These are phyloP conservation scores for Machaerirhynchus nigripectus DNA, from an alignment of 2,113 vertebrate genomes.

Conservation along the genomic window DNA sequence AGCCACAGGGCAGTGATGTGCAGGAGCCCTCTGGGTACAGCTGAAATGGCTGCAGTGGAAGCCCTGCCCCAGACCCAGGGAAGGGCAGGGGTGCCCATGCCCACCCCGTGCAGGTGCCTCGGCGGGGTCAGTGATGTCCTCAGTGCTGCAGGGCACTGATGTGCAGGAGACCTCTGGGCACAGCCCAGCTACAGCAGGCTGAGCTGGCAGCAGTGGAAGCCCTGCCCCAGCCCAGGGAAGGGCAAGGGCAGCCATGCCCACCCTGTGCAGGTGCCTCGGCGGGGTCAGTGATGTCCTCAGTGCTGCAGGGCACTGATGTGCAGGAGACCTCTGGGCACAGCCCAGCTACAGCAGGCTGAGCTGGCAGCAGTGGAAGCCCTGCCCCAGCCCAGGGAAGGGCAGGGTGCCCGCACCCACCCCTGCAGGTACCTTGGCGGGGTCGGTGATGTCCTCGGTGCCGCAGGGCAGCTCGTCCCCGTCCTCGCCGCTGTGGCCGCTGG, in stretches of 20 bases:
- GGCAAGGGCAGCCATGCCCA: not conserved
- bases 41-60: not conserved
- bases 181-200: not conserved
- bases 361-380: not conserved
- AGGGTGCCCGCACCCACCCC: not conserved
- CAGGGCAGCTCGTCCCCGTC: conserved; percentile 86
- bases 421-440: conserved; percentile 86
- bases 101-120: conserved; percentile 55
- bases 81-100: not conserved
- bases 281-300: not conserved
- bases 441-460: conserved; percentile 90
- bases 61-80: not conserved
- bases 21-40: not conserved
- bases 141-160: conserved; percentile 79
- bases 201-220: not conserved
- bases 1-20: fast-evolving
- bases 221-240: not conserved
- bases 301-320: not conserved
- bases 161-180: not conserved
- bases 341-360: too few species aligned
- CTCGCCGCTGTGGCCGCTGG: conserved; percentile 76
- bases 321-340: not conserved
- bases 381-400: not conserved
- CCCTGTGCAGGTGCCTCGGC: not conserved
- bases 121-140: conserved; percentile 87